phyloP scores from a whole-genome alignment of 2,888 invertebrate species.

The Limenitis arthemis region DNA sequence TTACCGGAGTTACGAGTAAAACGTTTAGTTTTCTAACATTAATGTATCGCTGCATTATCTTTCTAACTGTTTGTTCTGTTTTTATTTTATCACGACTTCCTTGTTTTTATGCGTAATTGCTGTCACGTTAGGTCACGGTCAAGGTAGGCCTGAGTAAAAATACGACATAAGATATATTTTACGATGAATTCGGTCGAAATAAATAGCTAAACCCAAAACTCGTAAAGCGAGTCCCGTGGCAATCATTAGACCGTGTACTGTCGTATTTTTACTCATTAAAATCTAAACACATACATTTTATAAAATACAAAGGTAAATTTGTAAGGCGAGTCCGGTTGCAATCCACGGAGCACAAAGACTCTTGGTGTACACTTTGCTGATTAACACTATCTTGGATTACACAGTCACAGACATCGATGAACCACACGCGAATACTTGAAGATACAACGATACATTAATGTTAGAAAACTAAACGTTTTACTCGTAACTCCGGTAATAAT shows the following conservation, averaged over 20 bases:
- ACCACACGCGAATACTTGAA: slow-evolving; percentile 24
- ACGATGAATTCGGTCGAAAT: neutral
- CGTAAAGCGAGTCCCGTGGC: slow-evolving; percentile 61
- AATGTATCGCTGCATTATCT: slow-evolving; percentile 41
- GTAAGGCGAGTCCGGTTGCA: slow-evolving; percentile 68
- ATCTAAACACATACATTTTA: slow-evolving; percentile 1
- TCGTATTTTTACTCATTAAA: slow-evolving; percentile 2
- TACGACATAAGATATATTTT: neutral
- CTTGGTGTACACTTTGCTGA: slow-evolving; percentile 48
- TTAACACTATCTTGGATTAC: slow-evolving; percentile 70
- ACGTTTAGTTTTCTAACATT: slow-evolving; percentile 20
- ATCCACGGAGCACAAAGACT: slow-evolving; percentile 72
- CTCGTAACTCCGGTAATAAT: slow-evolving; percentile 22
- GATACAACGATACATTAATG: slow-evolving; percentile 25
- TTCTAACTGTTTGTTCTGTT: slow-evolving; percentile 64
- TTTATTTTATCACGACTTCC: slow-evolving; percentile 44
- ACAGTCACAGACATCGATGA: slow-evolving; percentile 66
- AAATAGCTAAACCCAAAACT: slow-evolving; percentile 26
- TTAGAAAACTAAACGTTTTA: slow-evolving; percentile 17
- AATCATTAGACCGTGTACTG: slow-evolving; percentile 43
- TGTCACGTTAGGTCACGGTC: slow-evolving; percentile 30
- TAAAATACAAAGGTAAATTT: slow-evolving; percentile 1
- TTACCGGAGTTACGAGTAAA: slow-evolving; percentile 18
- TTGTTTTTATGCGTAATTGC: slow-evolving; percentile 24
- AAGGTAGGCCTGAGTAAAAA: slow-evolving; percentile 52